These are phyloP conservation scores for Zaprionus tsacasi DNA, from an alignment of 1,140 invertebrate genomes.

Conservation along the genomic window DNA sequence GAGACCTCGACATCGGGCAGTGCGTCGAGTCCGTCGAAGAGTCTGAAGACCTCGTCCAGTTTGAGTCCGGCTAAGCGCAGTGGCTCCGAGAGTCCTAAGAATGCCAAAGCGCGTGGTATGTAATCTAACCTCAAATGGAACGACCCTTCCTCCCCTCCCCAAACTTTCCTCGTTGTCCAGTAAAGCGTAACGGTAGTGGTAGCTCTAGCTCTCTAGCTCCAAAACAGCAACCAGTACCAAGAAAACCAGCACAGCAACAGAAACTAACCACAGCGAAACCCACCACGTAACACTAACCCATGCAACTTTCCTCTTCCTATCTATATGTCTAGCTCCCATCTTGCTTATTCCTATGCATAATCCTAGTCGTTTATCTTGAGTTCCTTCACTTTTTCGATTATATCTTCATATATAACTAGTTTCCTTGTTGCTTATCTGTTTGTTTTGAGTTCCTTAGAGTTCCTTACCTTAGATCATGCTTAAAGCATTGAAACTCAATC, in stretches of 20 bases:
- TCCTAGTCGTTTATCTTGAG: not conserved
- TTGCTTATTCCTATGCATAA: not conserved
- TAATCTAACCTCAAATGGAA: slow-evolving; percentile 17
- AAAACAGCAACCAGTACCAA: not conserved
- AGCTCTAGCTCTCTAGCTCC: slow-evolving; percentile 26
- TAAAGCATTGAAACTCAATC: no score
- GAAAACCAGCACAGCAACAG: slow-evolving; percentile 10
- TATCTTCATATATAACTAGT: no score
- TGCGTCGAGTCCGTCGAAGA: slow-evolving; percentile 92
- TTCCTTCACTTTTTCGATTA: no score
- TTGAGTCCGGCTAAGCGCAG: slow-evolving; percentile 93
- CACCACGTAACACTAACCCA: slow-evolving; percentile 16
- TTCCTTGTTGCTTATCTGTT: no score
- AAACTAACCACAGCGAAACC: slow-evolving; percentile 21
- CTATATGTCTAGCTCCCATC: not conserved
- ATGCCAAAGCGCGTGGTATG: slow-evolving; percentile 79
- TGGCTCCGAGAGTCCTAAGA: slow-evolving; percentile 88
- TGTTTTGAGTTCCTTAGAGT: not conserved
- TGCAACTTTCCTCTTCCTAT: not conserved
- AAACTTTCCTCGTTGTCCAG: not conserved
- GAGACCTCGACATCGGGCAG: slow-evolving; percentile 87
- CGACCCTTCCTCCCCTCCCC: not conserved
- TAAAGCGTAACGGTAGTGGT: slow-evolving; percentile 31
- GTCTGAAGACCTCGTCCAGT: slow-evolving; percentile 92
- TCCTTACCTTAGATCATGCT: no score